These are phyloP conservation scores for Leptatherina wallacei DNA, from an alignment of 2,797 vertebrate species.

Conservation along the genomic window DNA sequence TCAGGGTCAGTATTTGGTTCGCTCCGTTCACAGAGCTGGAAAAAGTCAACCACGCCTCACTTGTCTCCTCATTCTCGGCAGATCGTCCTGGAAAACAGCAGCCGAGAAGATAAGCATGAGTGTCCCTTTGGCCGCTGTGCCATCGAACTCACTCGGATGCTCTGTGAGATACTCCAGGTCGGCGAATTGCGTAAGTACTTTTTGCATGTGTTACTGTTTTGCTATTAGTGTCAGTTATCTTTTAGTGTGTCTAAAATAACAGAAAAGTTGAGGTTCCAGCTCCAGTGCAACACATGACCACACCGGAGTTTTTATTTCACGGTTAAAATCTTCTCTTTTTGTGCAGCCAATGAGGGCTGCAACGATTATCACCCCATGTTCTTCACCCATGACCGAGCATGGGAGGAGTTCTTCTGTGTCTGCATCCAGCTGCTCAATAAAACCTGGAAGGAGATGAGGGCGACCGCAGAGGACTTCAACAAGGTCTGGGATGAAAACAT, in stretches of 20 bases:
- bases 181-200: slow-evolving; percentile 93
- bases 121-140: slow-evolving; percentile 97
- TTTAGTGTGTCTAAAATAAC: background rate
- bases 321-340: background rate
- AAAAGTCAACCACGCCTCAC: slow-evolving; percentile 9
- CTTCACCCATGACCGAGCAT: slow-evolving; percentile 97
- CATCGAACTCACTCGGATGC: slow-evolving; percentile 95
- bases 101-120: slow-evolving; percentile 96
- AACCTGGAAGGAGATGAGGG: slow-evolving; percentile 99
- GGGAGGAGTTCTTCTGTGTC: slow-evolving; percentile 97
- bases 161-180: slow-evolving; percentile 97
- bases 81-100: slow-evolving; percentile 96
- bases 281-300: background rate
- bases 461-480: slow-evolving; percentile 96
- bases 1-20: slow-evolving; percentile 84
- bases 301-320: background rate
- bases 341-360: slow-evolving; percentile 93
- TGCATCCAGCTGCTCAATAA: slow-evolving; percentile 98
- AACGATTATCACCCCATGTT: slow-evolving; percentile 99
- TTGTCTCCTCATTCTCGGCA: slow-evolving; percentile 41
- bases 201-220: background rate
- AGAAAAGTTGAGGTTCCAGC: background rate
- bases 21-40: background rate
- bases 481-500: slow-evolving; percentile 84
- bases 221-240: background rate